Base-by-base conservation (phyloP, 2,888 invertebrate genomes). In the Marasmarcha lunaedactyla region DNA sequence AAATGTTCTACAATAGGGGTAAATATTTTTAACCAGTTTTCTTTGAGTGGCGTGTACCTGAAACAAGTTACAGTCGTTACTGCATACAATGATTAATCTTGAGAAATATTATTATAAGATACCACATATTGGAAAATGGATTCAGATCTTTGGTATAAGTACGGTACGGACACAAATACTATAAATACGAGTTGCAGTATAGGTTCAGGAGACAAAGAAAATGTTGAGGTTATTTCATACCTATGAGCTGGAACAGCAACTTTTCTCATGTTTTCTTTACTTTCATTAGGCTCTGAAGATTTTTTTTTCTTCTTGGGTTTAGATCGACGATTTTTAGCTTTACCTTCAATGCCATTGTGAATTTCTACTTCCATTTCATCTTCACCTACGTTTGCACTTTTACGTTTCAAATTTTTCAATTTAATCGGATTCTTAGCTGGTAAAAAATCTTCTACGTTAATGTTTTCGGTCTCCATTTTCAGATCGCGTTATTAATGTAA, bases 11-110 rank as follows among this genome's bases (percentile, higher is more conserved):
- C 98, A 25, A 99, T 87, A 0, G 99, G 98, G 36, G 94, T 93
- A 63, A 97, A 97, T 50, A 99, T 95, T 73, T 98, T 95, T 70
- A 95, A 84, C 99, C 99, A 99, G 59, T 93, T 94, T 59, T 97
- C 94, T 78, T 97, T 98, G 6, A 99, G 74, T 0, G 98, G 97
- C 6, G 95, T 91, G 58, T 94, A 95, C 67, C 99, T 87, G 55
- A 11, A 68, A 63, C 38, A 47, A 39, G 36, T 3, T 20, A 30
- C 20, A 36, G 26, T 39, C 13, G 25, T 14, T 14, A 40, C 13
- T 25, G 5, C 12, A 33, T 34, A 38, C 41, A 43, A 26, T 40
- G 34, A 33, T 36, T 10, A 5, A 27, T 26, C 25, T n/a, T 20
- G 20, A 5, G 20, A 20, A 20, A 20, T 20, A 20, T n/a, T n/a